Evolutionary conservation across 2,113 vertebrate genomes (phyloP).

Genomic region (Ciconia boyciana): DNA sequence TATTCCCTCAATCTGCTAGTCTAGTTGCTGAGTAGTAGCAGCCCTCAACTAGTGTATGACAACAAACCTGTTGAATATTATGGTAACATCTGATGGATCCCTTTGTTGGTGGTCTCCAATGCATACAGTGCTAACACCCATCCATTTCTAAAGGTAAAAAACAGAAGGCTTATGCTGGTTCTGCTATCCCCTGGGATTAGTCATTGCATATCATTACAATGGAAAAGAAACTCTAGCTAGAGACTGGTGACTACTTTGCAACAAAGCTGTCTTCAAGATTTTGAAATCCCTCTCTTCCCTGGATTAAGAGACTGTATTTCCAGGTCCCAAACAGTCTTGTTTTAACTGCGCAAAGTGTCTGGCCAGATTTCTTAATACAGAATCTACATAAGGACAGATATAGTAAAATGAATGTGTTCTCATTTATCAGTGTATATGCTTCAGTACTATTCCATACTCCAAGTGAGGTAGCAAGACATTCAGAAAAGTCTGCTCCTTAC

Average conservation of each 20-base stretch:
- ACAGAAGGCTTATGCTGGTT: not conserved
- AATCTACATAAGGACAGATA: not conserved
- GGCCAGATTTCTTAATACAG: not conserved
- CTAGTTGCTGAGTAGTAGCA: not conserved
- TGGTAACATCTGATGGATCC: not conserved
- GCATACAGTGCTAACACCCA: not conserved
- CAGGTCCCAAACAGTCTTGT: not conserved
- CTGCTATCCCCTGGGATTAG: not conserved
- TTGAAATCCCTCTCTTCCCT: not conserved
- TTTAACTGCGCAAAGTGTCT: not conserved
- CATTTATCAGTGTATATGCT: not conserved
- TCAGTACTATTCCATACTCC: not conserved
- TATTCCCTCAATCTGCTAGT: not conserved
- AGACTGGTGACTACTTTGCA: not conserved
- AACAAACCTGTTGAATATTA: not conserved
- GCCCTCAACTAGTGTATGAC: not conserved
- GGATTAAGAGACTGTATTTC: not conserved
- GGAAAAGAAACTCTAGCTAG: not conserved
- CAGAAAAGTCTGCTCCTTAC: not conserved
- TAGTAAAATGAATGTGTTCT: not conserved
- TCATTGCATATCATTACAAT: accelerated
- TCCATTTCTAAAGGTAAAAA: not conserved
- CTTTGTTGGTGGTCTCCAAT: not conserved
- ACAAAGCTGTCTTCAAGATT: not conserved
- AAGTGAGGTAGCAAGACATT: not conserved